Evolutionary conservation across 2,888 invertebrate genomes (phyloP).

Genomic region (Drosophila incognita): DNA sequence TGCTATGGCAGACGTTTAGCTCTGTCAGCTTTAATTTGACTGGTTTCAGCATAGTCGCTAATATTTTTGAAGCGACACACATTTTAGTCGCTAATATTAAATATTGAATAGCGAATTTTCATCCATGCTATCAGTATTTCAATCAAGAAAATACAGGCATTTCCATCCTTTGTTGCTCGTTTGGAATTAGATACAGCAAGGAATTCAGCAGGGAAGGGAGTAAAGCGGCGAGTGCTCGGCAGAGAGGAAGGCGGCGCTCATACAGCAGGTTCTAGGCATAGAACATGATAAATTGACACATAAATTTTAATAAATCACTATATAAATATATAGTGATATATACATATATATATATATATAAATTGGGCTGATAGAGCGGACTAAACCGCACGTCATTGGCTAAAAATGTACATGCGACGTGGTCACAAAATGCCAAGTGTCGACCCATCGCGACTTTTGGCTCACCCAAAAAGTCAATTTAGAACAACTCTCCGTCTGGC

Average conservation of each 20-base stretch:
- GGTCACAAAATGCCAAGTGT: too few relatives aligned
- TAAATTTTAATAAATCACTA: slow-evolving; percentile 78
- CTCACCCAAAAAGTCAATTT: too few relatives aligned
- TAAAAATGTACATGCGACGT: too few relatives aligned
- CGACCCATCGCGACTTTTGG: too few relatives aligned
- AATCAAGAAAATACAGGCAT: slow-evolving; percentile 61
- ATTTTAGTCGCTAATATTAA: slow-evolving; percentile 37
- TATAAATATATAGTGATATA: too few relatives aligned
- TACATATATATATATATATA: too few relatives aligned
- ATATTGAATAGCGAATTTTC: slow-evolving; percentile 56
- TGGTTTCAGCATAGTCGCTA: background rate
- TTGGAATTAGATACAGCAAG: slow-evolving; percentile 59
- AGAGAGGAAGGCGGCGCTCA: slow-evolving; percentile 9
- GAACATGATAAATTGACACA: slow-evolving; percentile 77
- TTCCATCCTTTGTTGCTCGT: slow-evolving; percentile 56
- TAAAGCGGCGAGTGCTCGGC: background rate
- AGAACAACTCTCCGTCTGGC: too few relatives aligned
- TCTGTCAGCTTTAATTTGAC: background rate
- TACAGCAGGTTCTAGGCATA: slow-evolving; percentile 34
- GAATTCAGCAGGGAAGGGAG: background rate
- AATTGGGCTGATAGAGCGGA: too few relatives aligned
- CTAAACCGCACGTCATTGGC: too few relatives aligned
- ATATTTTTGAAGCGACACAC: background rate
- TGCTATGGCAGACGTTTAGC: background rate
- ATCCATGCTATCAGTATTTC: slow-evolving; percentile 37